These are phyloP conservation scores for Aleiodes sp. DNA, from an alignment of 1,140 invertebrate species.

Conservation along the genomic window DNA sequence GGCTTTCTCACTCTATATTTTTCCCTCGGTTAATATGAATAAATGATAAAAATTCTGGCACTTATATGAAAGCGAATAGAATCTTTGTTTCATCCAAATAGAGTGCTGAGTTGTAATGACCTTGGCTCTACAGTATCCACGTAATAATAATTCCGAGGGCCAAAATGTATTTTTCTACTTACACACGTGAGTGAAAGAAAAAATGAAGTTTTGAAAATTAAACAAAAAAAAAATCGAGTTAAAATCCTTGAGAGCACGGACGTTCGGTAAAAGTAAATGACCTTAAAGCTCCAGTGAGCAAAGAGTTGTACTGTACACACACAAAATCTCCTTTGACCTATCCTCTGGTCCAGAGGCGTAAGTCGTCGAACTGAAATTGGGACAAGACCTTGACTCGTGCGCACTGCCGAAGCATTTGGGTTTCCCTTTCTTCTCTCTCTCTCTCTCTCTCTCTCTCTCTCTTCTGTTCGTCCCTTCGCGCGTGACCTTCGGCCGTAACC, in stretches of 20 bases:
- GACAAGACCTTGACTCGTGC: constrained; percentile 57
- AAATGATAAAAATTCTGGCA: background rate
- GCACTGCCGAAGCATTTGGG: background rate
- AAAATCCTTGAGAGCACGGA: constrained; percentile 24
- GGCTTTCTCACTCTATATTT: constrained; percentile 24
- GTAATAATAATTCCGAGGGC: constrained; percentile 55
- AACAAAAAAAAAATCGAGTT: constrained; percentile 1
- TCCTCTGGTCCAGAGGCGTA: constrained; percentile 41
- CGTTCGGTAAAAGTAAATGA: constrained; percentile 62
- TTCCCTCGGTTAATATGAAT: constrained; percentile 17
- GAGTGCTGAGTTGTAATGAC: background rate
- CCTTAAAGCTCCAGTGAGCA: constrained; percentile 40
- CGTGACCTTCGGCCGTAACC: constrained; percentile 21
- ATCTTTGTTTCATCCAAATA: constrained; percentile 14
- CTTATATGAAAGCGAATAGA: background rate
- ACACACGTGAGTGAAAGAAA: constrained; percentile 23
- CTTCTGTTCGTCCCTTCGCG: background rate
- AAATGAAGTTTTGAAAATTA: background rate
- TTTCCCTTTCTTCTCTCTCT: background rate
- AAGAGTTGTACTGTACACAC: too few species aligned
- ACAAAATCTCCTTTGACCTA: constrained; percentile 46
- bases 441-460: background rate
- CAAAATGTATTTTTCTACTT: constrained; percentile 49
- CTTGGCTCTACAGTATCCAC: constrained; percentile 42
- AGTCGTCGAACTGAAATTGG: constrained; percentile 60